Conservation (phyloP, 2,888 invertebrate species). For the Hemaris fuciformis region DNA sequence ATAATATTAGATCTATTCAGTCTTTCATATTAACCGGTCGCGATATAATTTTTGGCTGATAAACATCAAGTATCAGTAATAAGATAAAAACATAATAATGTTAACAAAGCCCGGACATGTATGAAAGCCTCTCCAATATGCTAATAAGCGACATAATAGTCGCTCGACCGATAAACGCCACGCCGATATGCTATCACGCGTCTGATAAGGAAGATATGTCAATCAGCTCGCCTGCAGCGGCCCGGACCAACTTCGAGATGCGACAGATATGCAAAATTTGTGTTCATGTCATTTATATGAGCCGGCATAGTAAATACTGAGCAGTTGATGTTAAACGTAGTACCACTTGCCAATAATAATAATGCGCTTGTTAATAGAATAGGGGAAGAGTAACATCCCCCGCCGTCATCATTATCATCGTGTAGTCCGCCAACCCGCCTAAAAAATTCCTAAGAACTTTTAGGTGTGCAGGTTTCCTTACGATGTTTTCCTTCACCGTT, state of each 20-base stretch:
- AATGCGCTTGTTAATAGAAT: no score
- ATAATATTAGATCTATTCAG: no score
- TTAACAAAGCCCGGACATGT: constrained; percentile 22
- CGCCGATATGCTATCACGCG: constrained; percentile 40
- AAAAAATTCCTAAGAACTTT: no score
- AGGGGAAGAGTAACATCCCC: no score
- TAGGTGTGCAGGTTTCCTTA: no score
- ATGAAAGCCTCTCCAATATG: constrained; percentile 51
- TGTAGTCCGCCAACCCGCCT: no score
- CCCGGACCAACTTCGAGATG: not conserved
- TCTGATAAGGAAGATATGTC: constrained; percentile 39
- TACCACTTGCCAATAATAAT: no score
- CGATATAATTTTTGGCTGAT: not conserved
- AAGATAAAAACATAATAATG: constrained; percentile 27
- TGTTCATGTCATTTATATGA: not conserved
- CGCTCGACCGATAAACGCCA: constrained; percentile 32
- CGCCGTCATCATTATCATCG: no score
- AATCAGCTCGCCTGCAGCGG: constrained; percentile 24
- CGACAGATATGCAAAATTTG: not conserved
- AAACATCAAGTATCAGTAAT: not conserved
- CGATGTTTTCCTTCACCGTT: no score
- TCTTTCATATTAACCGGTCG: not conserved
- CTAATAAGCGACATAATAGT: constrained; percentile 52
- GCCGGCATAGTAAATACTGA: not conserved
- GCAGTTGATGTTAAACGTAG: not conserved